These are phyloP conservation scores for Odocoileus hemionus DNA, from an alignment of 2,113 vertebrate species.

Conservation along the genomic window DNA sequence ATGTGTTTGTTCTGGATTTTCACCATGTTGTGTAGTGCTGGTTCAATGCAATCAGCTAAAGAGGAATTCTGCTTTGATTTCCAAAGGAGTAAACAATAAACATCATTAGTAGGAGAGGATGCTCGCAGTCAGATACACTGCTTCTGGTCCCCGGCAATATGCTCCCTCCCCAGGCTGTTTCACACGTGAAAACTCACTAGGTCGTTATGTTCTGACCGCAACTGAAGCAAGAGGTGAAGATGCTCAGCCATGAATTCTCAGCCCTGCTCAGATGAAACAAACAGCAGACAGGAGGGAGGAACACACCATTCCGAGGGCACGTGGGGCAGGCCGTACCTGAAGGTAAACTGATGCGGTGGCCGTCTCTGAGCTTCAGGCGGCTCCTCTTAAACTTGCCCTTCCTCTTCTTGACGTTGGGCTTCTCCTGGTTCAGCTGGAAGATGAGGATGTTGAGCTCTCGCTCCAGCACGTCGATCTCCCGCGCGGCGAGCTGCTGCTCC, in stretches of 20 bases:
- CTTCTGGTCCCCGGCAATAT: rapidly evolving
- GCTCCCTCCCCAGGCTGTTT: rapidly evolving
- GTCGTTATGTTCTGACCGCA: rapidly evolving
- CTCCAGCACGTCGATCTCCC: slow-evolving; percentile 95
- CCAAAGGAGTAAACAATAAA: neutral
- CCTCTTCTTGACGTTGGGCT: slow-evolving; percentile 94
- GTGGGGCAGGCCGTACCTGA: slow-evolving; percentile 84
- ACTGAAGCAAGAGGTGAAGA: neutral
- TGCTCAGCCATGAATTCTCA: neutral
- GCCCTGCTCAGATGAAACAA: too few species aligned
- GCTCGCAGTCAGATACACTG: rapidly evolving
- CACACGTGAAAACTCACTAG: rapidly evolving
- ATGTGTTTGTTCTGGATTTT: neutral
- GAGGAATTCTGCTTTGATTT: neutral
- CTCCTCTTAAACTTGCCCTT: slow-evolving; percentile 95
- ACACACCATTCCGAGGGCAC: neutral
- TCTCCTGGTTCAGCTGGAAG: slow-evolving; percentile 96
- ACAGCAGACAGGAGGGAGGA: rapidly evolving
- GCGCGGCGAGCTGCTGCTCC: slow-evolving; percentile 92
- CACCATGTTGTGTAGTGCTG: rapidly evolving
- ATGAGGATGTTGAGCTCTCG: slow-evolving; percentile 96
- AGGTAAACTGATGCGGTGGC: slow-evolving; percentile 95
- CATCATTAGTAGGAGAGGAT: rapidly evolving
- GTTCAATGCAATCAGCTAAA: neutral
- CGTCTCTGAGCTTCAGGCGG: slow-evolving; percentile 93